Conservation (phyloP, 2,888 invertebrate genomes). For the Temnothorax rugatulus region DNA sequence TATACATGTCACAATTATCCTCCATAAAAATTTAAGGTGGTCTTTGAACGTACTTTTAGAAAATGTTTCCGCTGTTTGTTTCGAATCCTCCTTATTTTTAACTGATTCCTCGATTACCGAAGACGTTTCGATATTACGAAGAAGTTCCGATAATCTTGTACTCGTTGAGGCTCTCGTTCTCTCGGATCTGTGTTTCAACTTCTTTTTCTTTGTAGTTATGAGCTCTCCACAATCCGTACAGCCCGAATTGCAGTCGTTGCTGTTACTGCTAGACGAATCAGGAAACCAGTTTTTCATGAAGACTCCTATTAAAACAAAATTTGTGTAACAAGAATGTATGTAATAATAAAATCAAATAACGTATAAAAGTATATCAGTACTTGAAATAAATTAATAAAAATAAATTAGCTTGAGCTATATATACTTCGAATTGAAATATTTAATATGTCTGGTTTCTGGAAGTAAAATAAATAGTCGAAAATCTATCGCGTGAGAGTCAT, state of each 20-base stretch:
- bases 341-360: neutral
- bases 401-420: neutral
- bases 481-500: neutral
- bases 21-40: neutral
- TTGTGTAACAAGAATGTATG: neutral
- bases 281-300: neutral
- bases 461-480: neutral
- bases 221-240: neutral
- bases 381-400: constrained; percentile 5
- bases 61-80: neutral
- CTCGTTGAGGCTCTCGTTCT: neutral
- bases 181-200: neutral
- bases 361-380: neutral
- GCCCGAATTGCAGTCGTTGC: neutral
- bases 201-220: neutral
- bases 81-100: neutral
- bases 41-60: constrained; percentile 3
- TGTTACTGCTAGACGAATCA: neutral
- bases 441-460: neutral
- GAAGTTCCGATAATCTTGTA: neutral
- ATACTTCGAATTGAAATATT: neutral
- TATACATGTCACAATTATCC: too few species aligned
- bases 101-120: neutral
- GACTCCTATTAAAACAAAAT: neutral
- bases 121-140: too few species aligned